Conservation (phyloP, 2,113 vertebrate species). For the Leucoraja erinaceus region DNA sequence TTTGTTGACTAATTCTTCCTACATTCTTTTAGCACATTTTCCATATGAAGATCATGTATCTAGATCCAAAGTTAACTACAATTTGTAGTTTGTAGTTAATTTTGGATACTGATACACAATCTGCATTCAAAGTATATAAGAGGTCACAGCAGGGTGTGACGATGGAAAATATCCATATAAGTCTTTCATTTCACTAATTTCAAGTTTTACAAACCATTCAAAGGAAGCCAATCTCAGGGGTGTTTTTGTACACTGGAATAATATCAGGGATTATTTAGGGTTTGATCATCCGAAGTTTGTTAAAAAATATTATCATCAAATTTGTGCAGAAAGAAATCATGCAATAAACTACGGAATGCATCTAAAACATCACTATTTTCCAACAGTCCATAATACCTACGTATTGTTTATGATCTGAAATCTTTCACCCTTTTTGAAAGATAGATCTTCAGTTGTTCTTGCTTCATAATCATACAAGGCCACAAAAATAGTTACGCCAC, state of each 20-base stretch:
- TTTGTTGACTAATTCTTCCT: neutral
- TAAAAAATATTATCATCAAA: neutral
- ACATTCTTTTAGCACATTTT: neutral
- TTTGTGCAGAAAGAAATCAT: neutral
- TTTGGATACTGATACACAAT: no score
- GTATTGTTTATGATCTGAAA: conserved; percentile 99
- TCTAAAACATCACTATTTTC: neutral
- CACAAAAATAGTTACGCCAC: conserved; percentile 96
- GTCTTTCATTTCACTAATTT: neutral
- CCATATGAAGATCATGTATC: neutral
- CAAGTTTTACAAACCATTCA: neutral
- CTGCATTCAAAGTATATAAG: no score
- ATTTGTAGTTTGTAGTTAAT: no score
- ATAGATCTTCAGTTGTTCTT: conserved; percentile 92
- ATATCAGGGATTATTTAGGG: neutral
- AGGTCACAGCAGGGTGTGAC: neutral
- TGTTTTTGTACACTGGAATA: neutral
- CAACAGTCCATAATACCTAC: conserved; percentile 60
- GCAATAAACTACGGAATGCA: neutral
- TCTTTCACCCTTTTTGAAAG: conserved; percentile 93
- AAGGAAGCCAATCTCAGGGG: neutral
- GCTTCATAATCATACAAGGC: conserved; percentile 99
- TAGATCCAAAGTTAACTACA: neutral
- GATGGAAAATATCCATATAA: neutral
- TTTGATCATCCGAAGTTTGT: neutral